phyloP scores from a whole-genome alignment of 1,140 invertebrate species.

The Drosophila triauraria region DNA sequence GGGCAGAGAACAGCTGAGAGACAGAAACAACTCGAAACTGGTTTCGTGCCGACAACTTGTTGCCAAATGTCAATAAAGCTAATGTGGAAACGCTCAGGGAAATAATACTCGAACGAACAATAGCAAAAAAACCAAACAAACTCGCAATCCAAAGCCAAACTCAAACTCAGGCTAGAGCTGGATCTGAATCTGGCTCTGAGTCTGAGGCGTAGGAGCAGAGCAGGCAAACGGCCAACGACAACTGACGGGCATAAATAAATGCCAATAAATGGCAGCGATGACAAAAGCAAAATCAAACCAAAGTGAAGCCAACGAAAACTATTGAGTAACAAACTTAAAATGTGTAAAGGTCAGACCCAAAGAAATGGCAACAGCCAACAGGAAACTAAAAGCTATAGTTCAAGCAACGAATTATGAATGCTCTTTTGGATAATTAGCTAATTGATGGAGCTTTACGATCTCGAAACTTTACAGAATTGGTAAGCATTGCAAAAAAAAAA shows the following conservation, averaged over 20 bases:
- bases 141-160: slow-evolving; percentile 18
- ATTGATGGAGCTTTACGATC: background rate
- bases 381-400: slow-evolving; percentile 25
- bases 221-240: slow-evolving; percentile 33
- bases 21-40: slow-evolving; percentile 57
- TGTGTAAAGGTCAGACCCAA: slow-evolving; percentile 73
- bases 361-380: slow-evolving; percentile 50
- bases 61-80: slow-evolving; percentile 80
- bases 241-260: slow-evolving; percentile 70
- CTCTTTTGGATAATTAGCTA: slow-evolving; percentile 8
- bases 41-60: slow-evolving; percentile 67
- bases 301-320: slow-evolving; percentile 44
- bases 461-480: no score
- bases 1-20: slow-evolving; percentile 72
- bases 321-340: slow-evolving; percentile 75
- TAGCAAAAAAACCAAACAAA: slow-evolving; percentile 20
- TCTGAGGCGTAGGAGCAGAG: slow-evolving; percentile 63
- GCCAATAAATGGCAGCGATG: slow-evolving; percentile 67
- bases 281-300: slow-evolving; percentile 57
- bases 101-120: slow-evolving; percentile 36
- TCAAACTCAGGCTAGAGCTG: slow-evolving; percentile 19
- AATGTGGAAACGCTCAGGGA: slow-evolving; percentile 65
- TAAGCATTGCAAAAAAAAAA: background rate
- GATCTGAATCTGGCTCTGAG: slow-evolving; percentile 29
- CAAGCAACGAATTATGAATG: slow-evolving; percentile 31